These are phyloP conservation scores for Sinosuthora webbiana DNA, from an alignment of 2,113 vertebrate genomes.

Conservation along the genomic window DNA sequence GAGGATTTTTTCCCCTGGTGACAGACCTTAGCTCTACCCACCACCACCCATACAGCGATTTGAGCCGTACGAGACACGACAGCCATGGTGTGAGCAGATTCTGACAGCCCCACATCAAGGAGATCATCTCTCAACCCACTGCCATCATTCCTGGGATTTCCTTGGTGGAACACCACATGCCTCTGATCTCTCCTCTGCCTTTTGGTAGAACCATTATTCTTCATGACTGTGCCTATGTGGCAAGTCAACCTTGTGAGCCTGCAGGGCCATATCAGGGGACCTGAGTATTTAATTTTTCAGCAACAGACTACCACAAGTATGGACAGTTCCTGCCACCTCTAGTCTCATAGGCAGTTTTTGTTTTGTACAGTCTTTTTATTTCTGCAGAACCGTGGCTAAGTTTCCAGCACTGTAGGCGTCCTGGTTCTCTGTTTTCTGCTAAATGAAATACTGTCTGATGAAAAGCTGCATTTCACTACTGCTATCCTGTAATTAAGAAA, in stretches of 20 bases:
- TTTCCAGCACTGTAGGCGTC: neutral
- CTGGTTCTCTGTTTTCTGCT: neutral
- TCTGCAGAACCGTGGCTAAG: neutral
- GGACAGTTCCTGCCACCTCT: neutral
- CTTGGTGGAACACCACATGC: neutral
- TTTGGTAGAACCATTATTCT: neutral
- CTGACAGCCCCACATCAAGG: neutral
- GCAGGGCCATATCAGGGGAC: neutral
- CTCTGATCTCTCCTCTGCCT: neutral
- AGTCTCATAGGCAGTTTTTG: neutral
- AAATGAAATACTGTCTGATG: neutral
- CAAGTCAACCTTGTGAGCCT: neutral
- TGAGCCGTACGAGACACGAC: accelerated
- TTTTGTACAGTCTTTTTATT: neutral
- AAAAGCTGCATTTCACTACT: neutral
- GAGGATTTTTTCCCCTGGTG: neutral
- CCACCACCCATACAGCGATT: neutral
- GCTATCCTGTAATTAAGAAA: neutral
- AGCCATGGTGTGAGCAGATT: neutral
- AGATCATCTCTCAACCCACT: neutral
- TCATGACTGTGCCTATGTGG: neutral
- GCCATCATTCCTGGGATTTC: neutral
- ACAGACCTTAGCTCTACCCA: neutral
- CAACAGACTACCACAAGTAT: neutral
- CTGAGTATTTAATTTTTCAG: neutral